Base-by-base conservation (phyloP, 2,113 vertebrate genomes). In the Epinephelus cyanopodus region DNA sequence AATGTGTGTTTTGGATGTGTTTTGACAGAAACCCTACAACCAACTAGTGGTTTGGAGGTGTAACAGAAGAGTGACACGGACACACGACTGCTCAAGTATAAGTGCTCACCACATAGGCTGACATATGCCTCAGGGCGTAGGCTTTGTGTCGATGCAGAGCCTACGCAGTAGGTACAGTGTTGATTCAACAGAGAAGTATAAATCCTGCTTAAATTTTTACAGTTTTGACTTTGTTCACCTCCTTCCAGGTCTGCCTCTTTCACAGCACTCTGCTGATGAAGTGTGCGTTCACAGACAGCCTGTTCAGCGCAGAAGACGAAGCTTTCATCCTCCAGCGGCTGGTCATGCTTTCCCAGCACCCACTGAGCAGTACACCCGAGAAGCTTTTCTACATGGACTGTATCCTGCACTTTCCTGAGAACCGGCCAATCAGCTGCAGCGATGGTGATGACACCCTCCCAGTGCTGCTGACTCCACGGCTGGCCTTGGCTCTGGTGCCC, bases 261-360 rank as follows among this genome's bases (percentile, higher is more conserved):
- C 97, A 98, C 6, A 66, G 94, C 1, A 92, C 96, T 0, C 93
- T 98, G 66, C 95, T 96, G 23, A 96, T 97, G 92, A 98, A 98
- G 89, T 87, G 94, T 0, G 94, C 95, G 2, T 98, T 97, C 58
- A 97, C 97, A 0, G 97, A 98, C 81, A 97, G 97, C 25, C 94
- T 98, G 62, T 98, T 98, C 88, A 97, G 96, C 0, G 90, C 93
- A 0, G 97, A 98, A 63, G 97, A 98, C 0, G 97, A 98, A 60
- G 94, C 92, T 0, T 94, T 97, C 76, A 62, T 97, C 29, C 92
- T 98, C 5, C 96, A 95, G 47, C 93, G 97, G 2, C 93, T 98
- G 6, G 93, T 96, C 0, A 66, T 95, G 42, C 95, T 96, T 4
- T 96, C 96, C 11, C 97, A 97, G 85, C 97, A 98, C 89, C 97